These are phyloP conservation scores for Microvelia longipes DNA, from an alignment of 1,140 invertebrate species.

Conservation along the genomic window DNA sequence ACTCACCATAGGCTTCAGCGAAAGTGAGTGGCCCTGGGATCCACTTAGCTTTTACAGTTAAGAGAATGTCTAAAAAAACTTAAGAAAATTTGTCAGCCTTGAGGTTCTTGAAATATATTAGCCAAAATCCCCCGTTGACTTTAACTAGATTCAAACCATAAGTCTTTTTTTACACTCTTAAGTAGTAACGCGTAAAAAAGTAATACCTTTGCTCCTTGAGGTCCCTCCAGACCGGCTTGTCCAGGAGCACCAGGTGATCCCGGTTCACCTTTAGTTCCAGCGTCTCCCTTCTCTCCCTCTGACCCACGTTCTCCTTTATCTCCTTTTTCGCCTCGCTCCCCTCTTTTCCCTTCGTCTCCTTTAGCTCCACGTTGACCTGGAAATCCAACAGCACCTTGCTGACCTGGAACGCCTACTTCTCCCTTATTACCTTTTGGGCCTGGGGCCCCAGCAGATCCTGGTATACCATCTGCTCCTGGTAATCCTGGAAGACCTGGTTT, in stretches of 20 bases:
- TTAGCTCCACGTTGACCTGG: constrained; percentile 55
- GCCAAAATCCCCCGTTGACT: too few relatives aligned
- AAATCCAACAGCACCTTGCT: constrained; percentile 55
- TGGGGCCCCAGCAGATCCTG: constrained; percentile 52
- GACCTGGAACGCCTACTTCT: constrained; percentile 45
- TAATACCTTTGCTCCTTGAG: constrained; percentile 63
- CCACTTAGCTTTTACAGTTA: too few relatives aligned
- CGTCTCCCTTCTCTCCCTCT: constrained; percentile 62
- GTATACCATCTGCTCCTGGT: constrained; percentile 53
- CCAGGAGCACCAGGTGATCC: constrained; percentile 50
- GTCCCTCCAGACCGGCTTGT: constrained; percentile 56
- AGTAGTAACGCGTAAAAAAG: too few relatives aligned
- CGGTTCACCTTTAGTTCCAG: constrained; percentile 55
- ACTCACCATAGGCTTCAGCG: too few relatives aligned
- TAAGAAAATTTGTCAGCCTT: too few relatives aligned
- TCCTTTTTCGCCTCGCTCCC: constrained; percentile 46
- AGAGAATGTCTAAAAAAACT: too few relatives aligned
- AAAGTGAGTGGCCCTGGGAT: too few relatives aligned
- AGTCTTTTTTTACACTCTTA: too few relatives aligned
- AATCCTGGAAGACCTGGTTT: constrained; percentile 56
- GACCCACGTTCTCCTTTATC: constrained; percentile 48
- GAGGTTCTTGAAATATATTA: too few relatives aligned
- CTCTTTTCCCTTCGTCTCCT: constrained; percentile 58
- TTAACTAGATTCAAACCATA: too few relatives aligned
- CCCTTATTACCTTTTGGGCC: constrained; percentile 49